Conservation (phyloP, 2,888 invertebrate genomes). For the Archips xylosteana region DNA sequence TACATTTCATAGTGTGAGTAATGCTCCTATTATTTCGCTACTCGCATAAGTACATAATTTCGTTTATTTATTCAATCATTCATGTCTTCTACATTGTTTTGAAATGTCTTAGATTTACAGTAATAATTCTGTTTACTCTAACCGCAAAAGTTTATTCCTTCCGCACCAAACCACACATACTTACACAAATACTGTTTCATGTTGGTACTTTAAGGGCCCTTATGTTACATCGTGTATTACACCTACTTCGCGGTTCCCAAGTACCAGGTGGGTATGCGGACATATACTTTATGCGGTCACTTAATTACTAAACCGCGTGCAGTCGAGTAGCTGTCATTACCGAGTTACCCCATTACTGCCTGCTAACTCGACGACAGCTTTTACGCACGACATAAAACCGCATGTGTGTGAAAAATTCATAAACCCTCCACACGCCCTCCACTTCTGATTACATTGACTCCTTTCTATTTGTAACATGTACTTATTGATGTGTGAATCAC, state of each 20-base stretch:
- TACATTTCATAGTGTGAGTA: too few species aligned
- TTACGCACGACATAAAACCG: neutral
- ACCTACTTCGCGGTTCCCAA: slow-evolving; percentile 34
- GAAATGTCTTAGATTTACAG: neutral
- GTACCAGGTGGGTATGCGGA: slow-evolving; percentile 30
- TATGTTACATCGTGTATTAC: slow-evolving; percentile 4
- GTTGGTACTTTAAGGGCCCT: neutral
- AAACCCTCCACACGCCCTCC: neutral
- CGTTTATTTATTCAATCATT: too few species aligned
- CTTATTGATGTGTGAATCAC: too few species aligned
- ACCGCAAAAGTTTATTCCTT: neutral
- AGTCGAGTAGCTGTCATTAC: slow-evolving; percentile 36
- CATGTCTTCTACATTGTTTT: too few species aligned
- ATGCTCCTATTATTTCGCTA: too few species aligned
- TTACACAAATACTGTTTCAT: neutral
- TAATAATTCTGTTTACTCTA: neutral
- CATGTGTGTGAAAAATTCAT: slow-evolving; percentile 2
- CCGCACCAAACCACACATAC: neutral
- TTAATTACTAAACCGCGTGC: slow-evolving; percentile 31
- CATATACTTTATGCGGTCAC: slow-evolving; percentile 23
- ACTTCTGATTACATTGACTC: too few species aligned
- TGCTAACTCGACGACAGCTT: neutral
- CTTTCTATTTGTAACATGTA: too few species aligned
- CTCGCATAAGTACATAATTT: too few species aligned
- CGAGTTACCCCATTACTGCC: slow-evolving; percentile 7